Base-by-base conservation (phyloP, 2,797 vertebrate genomes). In the Esox masquinongy region DNA sequence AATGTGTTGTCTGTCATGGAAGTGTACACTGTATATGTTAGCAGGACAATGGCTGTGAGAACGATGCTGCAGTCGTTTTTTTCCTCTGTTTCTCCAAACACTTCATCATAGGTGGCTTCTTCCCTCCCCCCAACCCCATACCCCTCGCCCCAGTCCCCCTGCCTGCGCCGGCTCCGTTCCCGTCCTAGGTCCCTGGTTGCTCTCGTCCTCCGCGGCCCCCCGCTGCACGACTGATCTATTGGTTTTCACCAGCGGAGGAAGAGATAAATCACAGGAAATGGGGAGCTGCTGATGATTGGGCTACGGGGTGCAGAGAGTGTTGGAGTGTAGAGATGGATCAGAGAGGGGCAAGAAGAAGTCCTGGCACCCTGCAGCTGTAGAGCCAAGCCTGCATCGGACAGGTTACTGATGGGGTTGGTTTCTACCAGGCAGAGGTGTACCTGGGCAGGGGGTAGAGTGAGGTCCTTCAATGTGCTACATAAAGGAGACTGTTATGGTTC, bases 181-280 rank as follows among this genome's bases (percentile, higher is more conserved):
- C 70, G 47, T 87, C 84, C 88, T 90, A 83, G 78, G 85, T 87
- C 91, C 90, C 93, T 84, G 82, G 50, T 91, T 89, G 88, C 92
- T 79, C 77, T 64, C 91, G 85, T 86, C 84, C 56, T 50, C 77
- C 79, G 70, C 70, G 78, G 76, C 88, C 89, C 91, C 92, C 92
- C 84, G 88, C 91, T 69, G 93, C 90, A 94, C 84, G 75, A 90
- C 93, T 98, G 96, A 97, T 98, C 96, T 96, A 97, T 97, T 93
- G 93, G 93, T 93, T 95, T 94, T 91, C 94, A 83, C 90, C 91
- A 87, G 94, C 92, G 86, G 91, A 87, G 86, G 86, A 92, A 91
- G 94, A 93, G 93, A 99, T 99, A 97, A 97, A 99, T 99, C 97
- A 98, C 87, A 86, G 91, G 95, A 34, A 97, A 98, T 96, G 96